Base-by-base conservation (phyloP, 2,797 vertebrate genomes). In the Phrynocephalus guinanensis region DNA sequence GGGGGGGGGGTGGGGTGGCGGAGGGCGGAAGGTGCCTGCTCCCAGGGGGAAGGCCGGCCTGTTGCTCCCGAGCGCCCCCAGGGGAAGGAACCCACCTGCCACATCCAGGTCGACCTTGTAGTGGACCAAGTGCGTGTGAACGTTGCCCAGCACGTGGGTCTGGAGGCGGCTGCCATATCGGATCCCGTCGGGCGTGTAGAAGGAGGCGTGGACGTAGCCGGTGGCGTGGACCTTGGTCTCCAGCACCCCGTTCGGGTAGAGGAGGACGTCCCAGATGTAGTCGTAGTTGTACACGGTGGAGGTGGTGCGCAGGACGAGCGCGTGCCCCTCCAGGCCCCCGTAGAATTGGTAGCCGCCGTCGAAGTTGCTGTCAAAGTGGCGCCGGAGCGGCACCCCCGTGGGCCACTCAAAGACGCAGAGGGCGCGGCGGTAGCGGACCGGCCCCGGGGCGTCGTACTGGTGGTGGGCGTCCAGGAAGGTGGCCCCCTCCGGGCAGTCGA, bases 241-340 rank as follows among this genome's bases (percentile, higher is more conserved):
- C 93, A 98, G 95, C 2, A 99, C 98, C 0, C 99, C 99, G 0
- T 98, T 99, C 90, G 97, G 97, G 93, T 98, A 98, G 94, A 99
- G 97, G 83, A 98, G 68, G 91, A 98, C 97, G 93, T 99, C 99
- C 98, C 98, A 99, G 92, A 99, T 98, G 92, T 99, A 99, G 91
- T 99, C 99, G 0, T 99, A 99, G 93, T 99, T 99, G 95, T 98
- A 99, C 91, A 99, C 98, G 0, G 99, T 99, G 0, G 99, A 97
- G 0, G 97, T 98, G 0, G 98, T 98, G 84, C 99, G 95, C 71
- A 99, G 30, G 85, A 99, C 98, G 84, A 99, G 95, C 18, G 97
- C 97, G 0, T 96, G 97, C 22, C 97, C 98, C 86, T 98, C 97
- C 72, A 99, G 93, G 0, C 98, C 99, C 0, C 93, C 98, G 0